phyloP scores from a whole-genome alignment of 2,113 vertebrate species.

The Callipepla squamata region DNA sequence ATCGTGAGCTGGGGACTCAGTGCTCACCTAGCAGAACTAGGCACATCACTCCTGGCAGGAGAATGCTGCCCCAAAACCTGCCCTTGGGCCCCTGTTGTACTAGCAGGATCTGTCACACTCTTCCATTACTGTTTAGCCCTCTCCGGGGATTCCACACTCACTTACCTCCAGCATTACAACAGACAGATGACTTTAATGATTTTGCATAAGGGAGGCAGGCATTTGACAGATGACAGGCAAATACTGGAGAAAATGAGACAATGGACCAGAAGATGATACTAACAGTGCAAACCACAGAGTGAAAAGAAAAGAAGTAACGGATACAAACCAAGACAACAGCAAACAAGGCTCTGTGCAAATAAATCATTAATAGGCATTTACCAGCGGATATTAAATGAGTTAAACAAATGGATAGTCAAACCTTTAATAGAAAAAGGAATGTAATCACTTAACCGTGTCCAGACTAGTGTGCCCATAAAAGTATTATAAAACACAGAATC shows the following conservation, averaged over 20 bases:
- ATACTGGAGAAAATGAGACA: not conserved
- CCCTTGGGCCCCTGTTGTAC: accelerated
- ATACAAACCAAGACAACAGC: accelerated
- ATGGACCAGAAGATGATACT: not conserved
- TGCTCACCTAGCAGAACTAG: not conserved
- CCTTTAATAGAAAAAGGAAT: not conserved
- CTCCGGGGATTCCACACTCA: accelerated
- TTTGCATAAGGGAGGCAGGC: accelerated
- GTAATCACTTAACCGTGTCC: not conserved
- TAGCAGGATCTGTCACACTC: not conserved
- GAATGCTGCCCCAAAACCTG: not conserved
- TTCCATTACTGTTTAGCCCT: not conserved
- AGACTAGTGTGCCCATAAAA: not conserved
- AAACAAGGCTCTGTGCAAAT: not conserved
- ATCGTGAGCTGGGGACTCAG: accelerated
- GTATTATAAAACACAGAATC: not conserved
- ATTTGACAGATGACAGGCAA: not conserved
- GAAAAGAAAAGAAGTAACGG: not conserved
- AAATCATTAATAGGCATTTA: not conserved
- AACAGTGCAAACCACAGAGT: accelerated
- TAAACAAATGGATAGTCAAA: not conserved
- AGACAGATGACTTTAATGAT: not conserved
- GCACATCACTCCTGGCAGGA: not conserved
- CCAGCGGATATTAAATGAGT: not conserved
- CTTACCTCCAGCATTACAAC: not conserved